Evolutionary conservation across 1,140 invertebrate species (phyloP).

Genomic region (Bradynema listronoti): DNA sequence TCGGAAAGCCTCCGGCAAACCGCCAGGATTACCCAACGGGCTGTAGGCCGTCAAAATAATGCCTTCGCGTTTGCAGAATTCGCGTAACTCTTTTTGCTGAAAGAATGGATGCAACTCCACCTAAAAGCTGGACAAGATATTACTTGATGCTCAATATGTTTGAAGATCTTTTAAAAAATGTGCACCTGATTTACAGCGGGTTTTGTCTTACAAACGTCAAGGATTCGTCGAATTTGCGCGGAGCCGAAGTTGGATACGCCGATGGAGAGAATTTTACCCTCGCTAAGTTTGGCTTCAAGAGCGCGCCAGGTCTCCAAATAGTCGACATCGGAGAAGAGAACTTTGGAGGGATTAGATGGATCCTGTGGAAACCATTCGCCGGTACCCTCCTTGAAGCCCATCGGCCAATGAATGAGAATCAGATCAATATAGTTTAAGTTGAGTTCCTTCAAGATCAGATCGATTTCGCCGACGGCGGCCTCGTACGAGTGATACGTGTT

Average conservation of each 20-base stretch:
- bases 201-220: conserved; percentile 67
- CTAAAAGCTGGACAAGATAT: conserved; percentile 58
- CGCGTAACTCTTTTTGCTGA: conserved; percentile 69
- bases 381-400: conserved; percentile 49
- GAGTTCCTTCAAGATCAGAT: conserved; percentile 32
- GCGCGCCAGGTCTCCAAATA: conserved; percentile 81
- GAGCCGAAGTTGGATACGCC: conserved; percentile 86
- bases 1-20: conserved; percentile 35
- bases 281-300: conserved; percentile 71
- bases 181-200: conserved; percentile 76
- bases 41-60: conserved; percentile 73
- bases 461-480: conserved; percentile 55
- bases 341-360: conserved; percentile 63
- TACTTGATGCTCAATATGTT: conserved; percentile 4
- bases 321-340: conserved; percentile 66
- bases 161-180: conserved; percentile 17
- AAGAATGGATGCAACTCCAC: conserved; percentile 80
- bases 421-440: conserved; percentile 63
- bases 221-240: conserved; percentile 70
- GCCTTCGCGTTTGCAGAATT: conserved; percentile 67
- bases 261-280: conserved; percentile 71
- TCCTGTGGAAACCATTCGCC: conserved; percentile 39
- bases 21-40: conserved; percentile 69
- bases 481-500: conserved; percentile 61
- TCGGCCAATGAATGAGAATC: conserved; percentile 67